phyloP scores from a whole-genome alignment of 1,140 invertebrate species.

The Archegozetes longisetosus region DNA sequence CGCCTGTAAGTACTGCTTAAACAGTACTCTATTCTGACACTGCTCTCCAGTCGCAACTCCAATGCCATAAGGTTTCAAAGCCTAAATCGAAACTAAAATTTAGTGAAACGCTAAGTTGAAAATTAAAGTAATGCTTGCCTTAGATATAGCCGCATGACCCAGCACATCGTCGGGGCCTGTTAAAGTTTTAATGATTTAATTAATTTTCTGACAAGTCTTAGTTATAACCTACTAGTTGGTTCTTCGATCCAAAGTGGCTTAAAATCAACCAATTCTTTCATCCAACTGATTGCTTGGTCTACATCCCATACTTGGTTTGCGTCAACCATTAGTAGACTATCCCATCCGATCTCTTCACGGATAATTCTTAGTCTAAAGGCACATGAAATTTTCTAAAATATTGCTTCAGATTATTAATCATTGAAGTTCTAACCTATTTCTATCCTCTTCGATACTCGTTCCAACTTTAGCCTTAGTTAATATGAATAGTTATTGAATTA shows the following conservation, averaged over 20 bases:
- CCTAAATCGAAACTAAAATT: no score
- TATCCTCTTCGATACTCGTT: constrained; percentile 53
- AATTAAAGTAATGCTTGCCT: constrained; percentile 21
- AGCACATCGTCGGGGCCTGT: constrained; percentile 66
- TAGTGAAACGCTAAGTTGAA: no score
- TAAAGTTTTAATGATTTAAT: no score
- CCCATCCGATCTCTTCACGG: constrained; percentile 52
- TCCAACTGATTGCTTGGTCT: constrained; percentile 63
- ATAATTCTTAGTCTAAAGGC: constrained; percentile 43
- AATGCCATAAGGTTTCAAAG: constrained; percentile 48
- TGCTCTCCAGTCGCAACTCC: constrained; percentile 79
- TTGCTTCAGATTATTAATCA: constrained; percentile 30
- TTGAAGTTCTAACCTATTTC: not conserved
- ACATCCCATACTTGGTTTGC: constrained; percentile 86
- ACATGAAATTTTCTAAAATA: not conserved
- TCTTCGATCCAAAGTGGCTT: constrained; percentile 80
- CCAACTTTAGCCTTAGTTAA: constrained; percentile 56
- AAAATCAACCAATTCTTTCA: constrained; percentile 52
- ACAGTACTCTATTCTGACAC: constrained; percentile 76
- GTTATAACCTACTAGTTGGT: constrained; percentile 49
- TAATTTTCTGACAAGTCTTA: no score
- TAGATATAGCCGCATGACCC: constrained; percentile 56
- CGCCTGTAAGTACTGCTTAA: constrained; percentile 72
- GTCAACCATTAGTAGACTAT: constrained; percentile 58
- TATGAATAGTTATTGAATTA: not conserved